These are phyloP conservation scores for Phthorimaea operculella DNA, from an alignment of 1,140 invertebrate genomes.

Conservation along the genomic window DNA sequence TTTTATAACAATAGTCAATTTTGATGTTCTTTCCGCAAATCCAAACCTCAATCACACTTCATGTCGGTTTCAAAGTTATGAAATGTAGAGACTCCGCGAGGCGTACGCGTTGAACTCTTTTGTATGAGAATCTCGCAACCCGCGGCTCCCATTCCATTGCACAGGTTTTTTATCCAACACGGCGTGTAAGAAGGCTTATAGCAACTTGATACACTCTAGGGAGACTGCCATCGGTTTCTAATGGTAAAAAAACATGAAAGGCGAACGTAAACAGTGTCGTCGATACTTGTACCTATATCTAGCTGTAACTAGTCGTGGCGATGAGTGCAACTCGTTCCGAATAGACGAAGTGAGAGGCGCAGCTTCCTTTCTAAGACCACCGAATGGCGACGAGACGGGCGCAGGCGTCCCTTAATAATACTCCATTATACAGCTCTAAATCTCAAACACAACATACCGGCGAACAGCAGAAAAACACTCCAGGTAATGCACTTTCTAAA, in stretches of 20 bases:
- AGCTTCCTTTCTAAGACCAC: slow-evolving; percentile 7
- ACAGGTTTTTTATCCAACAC: not conserved
- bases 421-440: slow-evolving; percentile 31
- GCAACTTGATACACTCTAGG: not conserved
- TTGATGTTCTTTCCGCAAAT: no score
- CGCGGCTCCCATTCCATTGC: not conserved
- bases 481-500: slow-evolving; percentile 39
- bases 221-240: not conserved
- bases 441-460: slow-evolving; percentile 36
- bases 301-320: not conserved
- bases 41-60: no score
- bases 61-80: no score
- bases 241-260: not conserved
- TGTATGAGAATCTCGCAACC: not conserved
- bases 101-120: not conserved
- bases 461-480: slow-evolving; percentile 31
- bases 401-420: slow-evolving; percentile 38
- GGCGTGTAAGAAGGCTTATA: not conserved
- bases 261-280: not conserved
- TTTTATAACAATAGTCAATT: no score
- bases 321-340: not conserved
- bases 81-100: not conserved
- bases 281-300: not conserved
- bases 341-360: not conserved
- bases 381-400: slow-evolving; percentile 10